These are phyloP conservation scores for Onthophagus sagittarius DNA, from an alignment of 2,888 invertebrate species.

Conservation along the genomic window DNA sequence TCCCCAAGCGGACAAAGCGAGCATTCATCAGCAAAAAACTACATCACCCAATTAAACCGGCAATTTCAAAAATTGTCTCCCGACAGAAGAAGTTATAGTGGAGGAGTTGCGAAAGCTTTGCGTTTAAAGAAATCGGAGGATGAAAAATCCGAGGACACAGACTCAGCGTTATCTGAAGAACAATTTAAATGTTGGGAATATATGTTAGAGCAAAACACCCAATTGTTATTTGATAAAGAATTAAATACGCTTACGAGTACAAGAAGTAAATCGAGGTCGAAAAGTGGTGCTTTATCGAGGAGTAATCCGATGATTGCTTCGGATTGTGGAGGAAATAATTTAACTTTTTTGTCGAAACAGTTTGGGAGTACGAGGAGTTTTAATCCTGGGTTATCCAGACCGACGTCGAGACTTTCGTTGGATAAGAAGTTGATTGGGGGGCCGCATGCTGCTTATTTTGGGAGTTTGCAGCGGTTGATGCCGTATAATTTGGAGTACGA, in stretches of 20 bases:
- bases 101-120: conserved; percentile 60
- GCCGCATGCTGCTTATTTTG: conserved; percentile 84
- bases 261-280: conserved; percentile 56
- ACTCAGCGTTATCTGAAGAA: conserved; percentile 69
- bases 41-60: conserved; percentile 45
- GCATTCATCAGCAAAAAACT: conserved; percentile 52
- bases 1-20: conserved; percentile 87
- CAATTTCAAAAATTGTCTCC: conserved; percentile 47
- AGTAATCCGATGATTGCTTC: conserved; percentile 66
- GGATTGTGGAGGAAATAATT: conserved; percentile 39
- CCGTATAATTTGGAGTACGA: conserved; percentile 81
- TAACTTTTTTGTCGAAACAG: conserved; percentile 65
- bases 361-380: conserved; percentile 79
- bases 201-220: conserved; percentile 88
- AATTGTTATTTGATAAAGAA: conserved; percentile 83
- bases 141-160: conserved; percentile 50
- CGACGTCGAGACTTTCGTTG: conserved; percentile 57
- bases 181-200: conserved; percentile 93
- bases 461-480: conserved; percentile 78
- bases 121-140: conserved; percentile 63
- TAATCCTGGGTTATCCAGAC: conserved; percentile 59
- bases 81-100: conserved; percentile 56
- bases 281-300: conserved; percentile 60
- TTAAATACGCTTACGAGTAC: conserved; percentile 72
- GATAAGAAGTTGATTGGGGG: conserved; percentile 66